Base-by-base conservation (phyloP, 2,113 vertebrate species). In the Hydrolagus affinis region DNA sequence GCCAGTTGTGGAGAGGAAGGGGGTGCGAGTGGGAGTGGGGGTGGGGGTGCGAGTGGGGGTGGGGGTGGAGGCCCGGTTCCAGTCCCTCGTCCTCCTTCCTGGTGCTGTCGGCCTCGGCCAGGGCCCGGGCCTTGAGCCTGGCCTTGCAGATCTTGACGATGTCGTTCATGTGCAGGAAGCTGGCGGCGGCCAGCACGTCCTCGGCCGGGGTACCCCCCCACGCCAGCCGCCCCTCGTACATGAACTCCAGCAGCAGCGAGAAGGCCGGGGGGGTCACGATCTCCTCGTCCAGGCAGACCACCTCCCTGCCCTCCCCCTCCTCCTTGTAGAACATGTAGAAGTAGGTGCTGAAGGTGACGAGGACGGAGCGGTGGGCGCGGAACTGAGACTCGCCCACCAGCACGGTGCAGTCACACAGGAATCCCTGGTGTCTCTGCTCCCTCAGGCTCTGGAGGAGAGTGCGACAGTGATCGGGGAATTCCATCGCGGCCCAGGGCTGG, bases 91-190 rank as follows among this genome's bases (percentile, higher is more conserved):
- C 97, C 69, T 97, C 96, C n/a, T 92, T 92, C 60, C 95, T 95
- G 57, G 97, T 98, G 91, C 97, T 98, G 89, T 98, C 97, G 0
- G 97, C 96, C 86, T 98, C 96, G 0, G 96, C 92, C 86, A 94
- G 87, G 1, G 92, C 94, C 56, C 96, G 93, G 15, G 94, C 94
- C 86, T 96, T 95, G 64, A 98, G 91, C 12, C 95, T 90, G 74
- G 90, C 95, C 91, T 98, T 98, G 87, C 97, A 98, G 56, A 98
- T 95, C 87, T 95, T 95, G 11, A 98, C 97, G 14, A 98, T 95
- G 86, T 97, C 97, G 21, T 98, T 97, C 97, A 98, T 98, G 89
- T 98, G 97, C 87, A 98, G 91, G 90, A 97, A 98, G 80, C 96
- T 98, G 68, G 97, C 97, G 0, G 97, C 97, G 0, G 97, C 97